Evolutionary conservation across 2,113 vertebrate genomes (phyloP), one percentile per base, ranked within the genome.

Genomic region (Cacatua alba): DNA sequence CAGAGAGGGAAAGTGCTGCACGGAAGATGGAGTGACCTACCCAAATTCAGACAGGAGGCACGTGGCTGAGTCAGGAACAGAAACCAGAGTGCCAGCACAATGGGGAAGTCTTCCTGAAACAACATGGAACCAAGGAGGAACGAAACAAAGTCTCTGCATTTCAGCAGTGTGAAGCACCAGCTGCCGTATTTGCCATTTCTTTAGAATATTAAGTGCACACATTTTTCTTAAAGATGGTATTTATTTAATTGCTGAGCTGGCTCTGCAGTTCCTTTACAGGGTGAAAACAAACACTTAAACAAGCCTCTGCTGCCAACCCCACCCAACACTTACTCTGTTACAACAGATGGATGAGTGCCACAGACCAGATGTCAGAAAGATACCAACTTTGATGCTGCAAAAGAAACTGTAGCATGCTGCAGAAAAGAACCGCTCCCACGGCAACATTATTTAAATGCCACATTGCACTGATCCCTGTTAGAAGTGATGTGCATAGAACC

Each of bases 221-320:
- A 0, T 20, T 48, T 60, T 13, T 49, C 33, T 37, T 43, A 1
- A 71, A 57, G 18, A 57, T n/a, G 19, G 20, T 63, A 52, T 90
- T 91, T 83, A 70, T 53, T 82, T 93, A 74, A 75, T 86, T 83
- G 71, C 82, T 41, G 52, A 94, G 48, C 57, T 90, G 70, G 31
- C 53, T 91, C 71, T 91, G 78, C 59, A 31, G 1, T 88, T 96
- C 64, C n/a, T 90, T 60, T 74, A 6, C 76, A 79, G 64, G 65
- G 81, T 72, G 74, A 93, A 96, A 97, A 93, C 94, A 96, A 94
- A 86, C 88, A 79, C 82, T 94, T 90, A 74, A 93, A 90, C 75
- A 70, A 91, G 65, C 71, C 65, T 88, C 69, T 93, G 44, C 62
- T 94, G 86, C 80, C 94, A 93, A 43, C 95, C 72, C 62, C 90